These are phyloP conservation scores for Dunckerocampus dactyliophorus DNA, from an alignment of 2,113 vertebrate species.

Conservation along the genomic window DNA sequence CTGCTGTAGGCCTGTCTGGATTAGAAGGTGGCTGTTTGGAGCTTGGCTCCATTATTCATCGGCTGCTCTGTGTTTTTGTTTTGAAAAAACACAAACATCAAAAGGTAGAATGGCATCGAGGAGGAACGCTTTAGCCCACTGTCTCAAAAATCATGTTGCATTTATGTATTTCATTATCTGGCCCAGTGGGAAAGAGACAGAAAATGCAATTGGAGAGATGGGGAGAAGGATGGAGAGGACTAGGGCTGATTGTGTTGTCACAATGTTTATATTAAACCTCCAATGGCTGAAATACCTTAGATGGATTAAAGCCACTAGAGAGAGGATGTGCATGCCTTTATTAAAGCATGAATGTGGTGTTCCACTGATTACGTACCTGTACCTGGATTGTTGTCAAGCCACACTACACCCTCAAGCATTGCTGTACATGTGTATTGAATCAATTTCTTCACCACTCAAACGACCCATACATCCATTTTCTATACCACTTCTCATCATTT, in stretches of 20 bases:
- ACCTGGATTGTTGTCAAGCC: background rate
- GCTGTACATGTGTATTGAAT: background rate
- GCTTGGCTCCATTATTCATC: slow-evolving; percentile 61
- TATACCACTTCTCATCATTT: no score
- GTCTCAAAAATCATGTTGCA: slow-evolving; percentile 48
- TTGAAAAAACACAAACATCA: slow-evolving; percentile 50
- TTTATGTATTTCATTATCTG: slow-evolving; percentile 65
- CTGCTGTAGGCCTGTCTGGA: slow-evolving; percentile 55
- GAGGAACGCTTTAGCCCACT: slow-evolving; percentile 34
- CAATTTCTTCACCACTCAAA: background rate
- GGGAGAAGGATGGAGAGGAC: slow-evolving; percentile 32
- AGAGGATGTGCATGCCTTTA: slow-evolving; percentile 4
- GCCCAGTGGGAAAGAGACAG: slow-evolving; percentile 27
- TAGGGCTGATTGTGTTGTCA: slow-evolving; percentile 49
- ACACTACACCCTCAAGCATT: background rate
- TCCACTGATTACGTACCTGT: background rate
- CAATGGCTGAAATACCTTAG: slow-evolving; percentile 25
- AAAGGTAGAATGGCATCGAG: slow-evolving; percentile 49
- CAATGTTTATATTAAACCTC: slow-evolving; percentile 54
- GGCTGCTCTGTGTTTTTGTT: slow-evolving; percentile 58
- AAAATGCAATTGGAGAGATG: slow-evolving; percentile 20
- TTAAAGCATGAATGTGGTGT: background rate
- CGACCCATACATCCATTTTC: background rate
- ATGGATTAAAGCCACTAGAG: slow-evolving; percentile 28
- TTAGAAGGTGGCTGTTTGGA: slow-evolving; percentile 47